Conservation (phyloP, 2,888 invertebrate species). For the Cataglyphis albicans region DNA sequence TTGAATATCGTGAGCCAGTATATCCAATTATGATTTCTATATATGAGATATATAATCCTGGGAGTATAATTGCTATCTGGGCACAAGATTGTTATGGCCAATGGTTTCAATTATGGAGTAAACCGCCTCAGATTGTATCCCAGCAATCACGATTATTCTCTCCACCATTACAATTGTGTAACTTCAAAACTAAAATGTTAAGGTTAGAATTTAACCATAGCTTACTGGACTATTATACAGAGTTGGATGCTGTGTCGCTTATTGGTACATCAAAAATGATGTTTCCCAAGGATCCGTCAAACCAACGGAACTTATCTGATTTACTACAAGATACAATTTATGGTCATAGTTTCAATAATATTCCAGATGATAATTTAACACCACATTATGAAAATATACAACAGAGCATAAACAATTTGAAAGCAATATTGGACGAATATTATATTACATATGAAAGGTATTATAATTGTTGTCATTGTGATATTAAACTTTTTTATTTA, state of each 20-base stretch:
- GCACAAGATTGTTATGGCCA: slow-evolving; percentile 87
- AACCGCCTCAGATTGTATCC: slow-evolving; percentile 88
- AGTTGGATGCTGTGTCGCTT: slow-evolving; percentile 94
- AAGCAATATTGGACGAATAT: slow-evolving; percentile 80
- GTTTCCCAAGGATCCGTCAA: slow-evolving; percentile 77
- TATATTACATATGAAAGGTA: slow-evolving; percentile 83
- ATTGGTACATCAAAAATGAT: slow-evolving; percentile 89
- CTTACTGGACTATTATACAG: slow-evolving; percentile 93
- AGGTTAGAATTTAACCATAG: slow-evolving; percentile 95
- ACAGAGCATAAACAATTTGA: slow-evolving; percentile 80
- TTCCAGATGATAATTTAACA: slow-evolving; percentile 72
- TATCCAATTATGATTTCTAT: slow-evolving; percentile 91
- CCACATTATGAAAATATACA: slow-evolving; percentile 81
- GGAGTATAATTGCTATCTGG: slow-evolving; percentile 93
- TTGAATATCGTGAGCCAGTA: slow-evolving; percentile 90
- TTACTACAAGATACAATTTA: slow-evolving; percentile 79
- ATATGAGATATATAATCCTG: slow-evolving; percentile 95
- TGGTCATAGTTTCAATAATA: slow-evolving; percentile 72
- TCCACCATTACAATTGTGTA: slow-evolving; percentile 87
- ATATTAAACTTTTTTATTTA: slow-evolving; percentile 6
- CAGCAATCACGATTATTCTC: slow-evolving; percentile 91
- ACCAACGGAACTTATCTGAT: slow-evolving; percentile 79
- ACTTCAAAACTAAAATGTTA: slow-evolving; percentile 87
- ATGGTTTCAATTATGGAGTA: slow-evolving; percentile 94
- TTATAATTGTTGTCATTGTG: neutral